Conservation (phyloP, 2,113 vertebrate species). For the Pholis gunnellus region DNA sequence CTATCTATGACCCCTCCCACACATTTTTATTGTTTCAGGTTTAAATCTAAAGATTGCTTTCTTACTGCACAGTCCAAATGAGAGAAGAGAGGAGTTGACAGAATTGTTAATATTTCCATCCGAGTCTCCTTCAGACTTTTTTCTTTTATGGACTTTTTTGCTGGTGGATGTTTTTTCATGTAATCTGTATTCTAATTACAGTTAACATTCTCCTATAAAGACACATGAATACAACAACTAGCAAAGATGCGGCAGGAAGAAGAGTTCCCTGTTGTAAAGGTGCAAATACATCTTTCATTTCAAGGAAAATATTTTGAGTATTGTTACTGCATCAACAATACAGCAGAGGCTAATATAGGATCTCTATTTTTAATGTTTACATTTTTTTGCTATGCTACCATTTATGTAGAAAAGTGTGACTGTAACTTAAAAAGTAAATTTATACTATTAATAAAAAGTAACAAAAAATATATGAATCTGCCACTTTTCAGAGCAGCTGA, state of each 20-base stretch:
- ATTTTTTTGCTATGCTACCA: no score
- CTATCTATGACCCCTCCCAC: no score
- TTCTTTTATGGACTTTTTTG: neutral
- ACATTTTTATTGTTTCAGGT: neutral
- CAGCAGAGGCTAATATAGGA: neutral
- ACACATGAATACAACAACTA: neutral
- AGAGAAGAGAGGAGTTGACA: neutral
- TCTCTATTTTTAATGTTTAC: neutral
- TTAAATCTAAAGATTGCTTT: neutral
- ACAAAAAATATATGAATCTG: neutral
- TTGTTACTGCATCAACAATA: neutral
- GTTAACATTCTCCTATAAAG: neutral
- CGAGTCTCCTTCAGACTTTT: neutral
- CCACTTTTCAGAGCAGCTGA: constrained; percentile 4
- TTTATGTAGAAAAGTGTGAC: neutral
- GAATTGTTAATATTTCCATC: neutral
- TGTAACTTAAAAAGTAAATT: neutral
- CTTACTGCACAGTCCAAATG: neutral
- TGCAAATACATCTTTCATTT: neutral
- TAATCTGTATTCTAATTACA: neutral
- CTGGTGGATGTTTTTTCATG: neutral
- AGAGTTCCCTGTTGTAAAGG: neutral
- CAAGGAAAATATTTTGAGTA: neutral
- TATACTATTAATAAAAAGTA: no score
- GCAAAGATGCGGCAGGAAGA: no score